Percentiles rank a stretch among this genome's conserved stretches.
These are phyloP conservation scores for Erpobdella octoculata DNA, from an alignment of 2,888 invertebrate species.

Conservation along the genomic window DNA sequence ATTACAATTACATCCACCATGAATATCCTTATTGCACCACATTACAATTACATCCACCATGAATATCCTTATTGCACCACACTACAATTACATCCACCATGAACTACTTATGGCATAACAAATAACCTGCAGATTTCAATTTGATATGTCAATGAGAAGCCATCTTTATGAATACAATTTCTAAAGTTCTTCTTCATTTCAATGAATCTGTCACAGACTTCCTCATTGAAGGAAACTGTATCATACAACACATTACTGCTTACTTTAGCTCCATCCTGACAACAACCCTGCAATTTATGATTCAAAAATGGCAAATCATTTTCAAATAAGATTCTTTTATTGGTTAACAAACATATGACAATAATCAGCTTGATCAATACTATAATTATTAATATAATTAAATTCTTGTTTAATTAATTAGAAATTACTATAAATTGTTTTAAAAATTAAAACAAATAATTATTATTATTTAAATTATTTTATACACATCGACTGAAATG, in stretches of 20 bases:
- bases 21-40: too few relatives aligned
- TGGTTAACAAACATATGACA: not conserved
- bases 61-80: too few relatives aligned
- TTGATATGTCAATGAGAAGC: not conserved
- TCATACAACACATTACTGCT: not conserved
- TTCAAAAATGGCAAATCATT: not conserved
- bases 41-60: too few relatives aligned
- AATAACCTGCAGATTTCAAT: not conserved
- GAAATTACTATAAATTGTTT: not conserved
- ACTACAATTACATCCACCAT: too few relatives aligned
- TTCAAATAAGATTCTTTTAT: not conserved
- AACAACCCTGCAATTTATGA: slow-evolving; percentile 8
- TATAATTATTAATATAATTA: not conserved
- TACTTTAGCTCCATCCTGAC: not conserved
- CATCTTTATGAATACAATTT: not conserved
- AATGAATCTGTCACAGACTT: not conserved
- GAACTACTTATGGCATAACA: too few relatives aligned
- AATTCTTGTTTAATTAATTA: not conserved
- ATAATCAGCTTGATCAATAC: not conserved
- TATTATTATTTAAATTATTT: too few relatives aligned
- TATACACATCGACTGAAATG: too few relatives aligned
- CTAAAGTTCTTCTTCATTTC: not conserved
- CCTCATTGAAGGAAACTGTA: not conserved
- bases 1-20: too few relatives aligned
- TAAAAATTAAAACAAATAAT: not conserved